phyloP scores from a whole-genome alignment of 1,140 invertebrate species.

The Araneus ventricosus region DNA sequence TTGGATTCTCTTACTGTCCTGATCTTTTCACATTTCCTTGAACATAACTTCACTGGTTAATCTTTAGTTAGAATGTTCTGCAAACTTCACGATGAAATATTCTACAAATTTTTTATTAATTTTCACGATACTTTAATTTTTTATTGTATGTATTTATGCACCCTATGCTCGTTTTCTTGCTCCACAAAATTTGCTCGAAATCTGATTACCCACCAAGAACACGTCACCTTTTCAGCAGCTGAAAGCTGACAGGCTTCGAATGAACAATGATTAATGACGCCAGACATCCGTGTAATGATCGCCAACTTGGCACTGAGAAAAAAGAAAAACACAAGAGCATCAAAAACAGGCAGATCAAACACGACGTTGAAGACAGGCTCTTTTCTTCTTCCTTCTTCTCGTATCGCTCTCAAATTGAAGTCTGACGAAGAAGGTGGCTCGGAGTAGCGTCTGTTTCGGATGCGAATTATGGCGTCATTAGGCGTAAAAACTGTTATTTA shows the following conservation, averaged over 20 bases:
- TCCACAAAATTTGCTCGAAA: no score
- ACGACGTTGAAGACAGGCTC: background rate
- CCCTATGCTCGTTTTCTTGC: no score
- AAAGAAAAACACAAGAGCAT: background rate
- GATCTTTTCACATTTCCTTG: no score
- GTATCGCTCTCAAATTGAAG: background rate
- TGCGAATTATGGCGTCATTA: conserved; percentile 55
- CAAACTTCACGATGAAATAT: no score
- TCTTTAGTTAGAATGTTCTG: no score
- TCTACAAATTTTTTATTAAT: no score
- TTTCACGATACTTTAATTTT: no score
- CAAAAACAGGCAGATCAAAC: background rate
- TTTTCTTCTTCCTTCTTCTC: background rate
- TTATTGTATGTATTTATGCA: no score
- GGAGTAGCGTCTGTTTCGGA: background rate
- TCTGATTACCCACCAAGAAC: no score
- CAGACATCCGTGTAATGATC: background rate
- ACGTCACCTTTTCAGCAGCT: background rate
- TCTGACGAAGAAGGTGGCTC: background rate
- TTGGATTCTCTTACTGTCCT: no score
- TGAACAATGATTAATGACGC: conserved; percentile 44
- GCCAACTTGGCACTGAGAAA: background rate
- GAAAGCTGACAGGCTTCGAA: background rate
- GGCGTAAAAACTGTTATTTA: conserved; percentile 72
- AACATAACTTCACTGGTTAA: no score